Conservation (phyloP, 30 jellyfish, hydroid and myxozoan genomes). For the Hydractinia symbiolongicarpus region DNA sequence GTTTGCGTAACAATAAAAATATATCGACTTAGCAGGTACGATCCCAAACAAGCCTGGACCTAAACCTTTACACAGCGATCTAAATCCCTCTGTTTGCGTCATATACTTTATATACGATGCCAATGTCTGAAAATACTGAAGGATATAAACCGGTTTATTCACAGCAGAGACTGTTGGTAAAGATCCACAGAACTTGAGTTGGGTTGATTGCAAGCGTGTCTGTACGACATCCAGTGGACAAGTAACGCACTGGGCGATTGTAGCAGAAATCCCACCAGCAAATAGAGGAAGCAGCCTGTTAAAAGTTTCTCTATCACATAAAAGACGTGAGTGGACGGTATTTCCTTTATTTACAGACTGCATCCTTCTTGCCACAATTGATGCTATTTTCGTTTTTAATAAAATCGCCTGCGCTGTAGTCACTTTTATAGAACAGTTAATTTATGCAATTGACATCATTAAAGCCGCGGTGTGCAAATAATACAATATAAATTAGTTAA, state of each 20-base stretch:
- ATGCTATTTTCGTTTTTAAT: too few relatives aligned
- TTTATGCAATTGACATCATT: too few relatives aligned
- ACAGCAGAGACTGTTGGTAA: neutral
- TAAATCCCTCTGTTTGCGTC: slow-evolving; percentile 58
- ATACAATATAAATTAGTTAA: too few relatives aligned
- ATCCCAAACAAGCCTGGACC: slow-evolving; percentile 63
- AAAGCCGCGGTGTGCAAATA: too few relatives aligned
- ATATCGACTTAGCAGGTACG: slow-evolving; percentile 75
- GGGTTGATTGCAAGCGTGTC: slow-evolving; percentile 82
- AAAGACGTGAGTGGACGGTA: too few relatives aligned
- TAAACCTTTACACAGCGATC: slow-evolving; percentile 70
- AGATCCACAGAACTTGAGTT: slow-evolving; percentile 36
- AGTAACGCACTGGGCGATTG: slow-evolving; percentile 89
- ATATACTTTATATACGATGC: slow-evolving; percentile 57
- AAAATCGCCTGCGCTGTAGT: too few relatives aligned
- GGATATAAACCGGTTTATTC: slow-evolving; percentile 9
- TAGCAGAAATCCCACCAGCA: slow-evolving; percentile 96
- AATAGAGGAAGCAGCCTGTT: slow-evolving; percentile 32
- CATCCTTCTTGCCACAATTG: too few relatives aligned
- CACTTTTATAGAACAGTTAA: too few relatives aligned
- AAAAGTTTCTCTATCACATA: neutral
- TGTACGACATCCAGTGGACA: slow-evolving; percentile 97
- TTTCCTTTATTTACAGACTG: too few relatives aligned
- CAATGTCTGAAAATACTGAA: slow-evolving; percentile 39
- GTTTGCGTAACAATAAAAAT: slow-evolving; percentile 56